A percentile compares a stretch with the other conserved stretches of the same genome.
Evolutionary conservation across 2,888 invertebrate genomes (phyloP).

Genomic region (Thymelicus acteon): DNA sequence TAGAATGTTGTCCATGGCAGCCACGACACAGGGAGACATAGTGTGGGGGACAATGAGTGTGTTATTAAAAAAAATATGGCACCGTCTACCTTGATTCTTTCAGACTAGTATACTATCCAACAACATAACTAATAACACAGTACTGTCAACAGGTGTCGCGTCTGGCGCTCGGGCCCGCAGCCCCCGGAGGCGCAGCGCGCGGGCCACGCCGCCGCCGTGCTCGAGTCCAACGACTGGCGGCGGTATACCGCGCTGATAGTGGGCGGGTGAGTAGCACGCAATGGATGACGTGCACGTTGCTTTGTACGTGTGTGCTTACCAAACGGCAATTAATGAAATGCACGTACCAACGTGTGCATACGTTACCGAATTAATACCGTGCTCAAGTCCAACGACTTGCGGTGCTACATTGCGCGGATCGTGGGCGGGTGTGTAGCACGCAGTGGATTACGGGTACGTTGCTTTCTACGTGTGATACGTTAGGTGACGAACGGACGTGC

Average conservation of each 20-base stretch:
- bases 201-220: conserved; percentile 63
- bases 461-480: too few relatives aligned
- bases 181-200: conserved; percentile 62
- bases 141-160: conserved; percentile 56
- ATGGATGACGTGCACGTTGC: neutral
- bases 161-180: conserved; percentile 54
- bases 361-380: conserved; percentile 40
- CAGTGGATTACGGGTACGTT: neutral
- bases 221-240: conserved; percentile 28
- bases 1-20: too few relatives aligned
- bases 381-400: conserved; percentile 21
- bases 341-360: neutral
- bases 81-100: too few relatives aligned
- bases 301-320: too few relatives aligned
- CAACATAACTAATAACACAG: too few relatives aligned
- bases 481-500: neutral
- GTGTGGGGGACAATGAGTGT: too few relatives aligned
- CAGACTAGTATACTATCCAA: too few relatives aligned
- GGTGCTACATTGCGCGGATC: conserved; percentile 56
- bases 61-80: too few relatives aligned
- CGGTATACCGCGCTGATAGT: conserved; percentile 60
- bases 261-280: conserved; percentile 69
- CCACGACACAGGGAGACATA: too few relatives aligned
- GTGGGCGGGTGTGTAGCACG: conserved; percentile 72
- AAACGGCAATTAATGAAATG: neutral